These are phyloP conservation scores for Rissa tridactyla DNA, from an alignment of 2,113 vertebrate genomes.

Conservation along the genomic window DNA sequence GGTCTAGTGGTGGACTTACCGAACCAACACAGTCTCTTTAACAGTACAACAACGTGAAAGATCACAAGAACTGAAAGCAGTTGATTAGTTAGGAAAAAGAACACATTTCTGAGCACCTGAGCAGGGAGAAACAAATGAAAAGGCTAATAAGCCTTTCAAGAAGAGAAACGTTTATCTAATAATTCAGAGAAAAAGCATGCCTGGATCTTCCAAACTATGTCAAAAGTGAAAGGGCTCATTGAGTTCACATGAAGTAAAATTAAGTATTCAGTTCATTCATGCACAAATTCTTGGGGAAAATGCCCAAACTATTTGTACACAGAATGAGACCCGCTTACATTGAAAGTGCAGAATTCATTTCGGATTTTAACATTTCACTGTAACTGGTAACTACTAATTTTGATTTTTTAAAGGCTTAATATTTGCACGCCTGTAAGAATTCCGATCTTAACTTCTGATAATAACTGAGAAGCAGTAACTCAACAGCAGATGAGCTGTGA, in stretches of 20 bases:
- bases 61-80: background rate
- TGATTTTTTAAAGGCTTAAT: background rate
- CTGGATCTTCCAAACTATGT: background rate
- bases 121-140: constrained; percentile 39
- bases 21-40: background rate
- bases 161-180: background rate
- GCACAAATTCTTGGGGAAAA: background rate
- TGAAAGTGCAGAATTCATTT: constrained; percentile 2
- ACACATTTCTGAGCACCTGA: background rate
- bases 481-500: constrained; percentile 33
- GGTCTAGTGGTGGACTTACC: background rate
- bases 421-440: background rate
- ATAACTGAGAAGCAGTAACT: constrained; percentile 19
- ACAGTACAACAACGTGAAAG: background rate
- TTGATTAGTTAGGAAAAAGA: background rate
- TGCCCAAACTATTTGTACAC: background rate
- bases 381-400: background rate
- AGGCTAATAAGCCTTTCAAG: background rate
- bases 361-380: background rate
- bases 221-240: background rate
- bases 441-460: constrained; percentile 9
- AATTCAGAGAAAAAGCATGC: background rate
- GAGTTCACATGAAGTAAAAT: background rate
- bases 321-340: background rate
- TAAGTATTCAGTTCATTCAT: background rate